Evolutionary conservation across 2,113 vertebrate species (phyloP), one percentile per base, ranked within the genome.

Genomic region (Callipepla californica): DNA sequence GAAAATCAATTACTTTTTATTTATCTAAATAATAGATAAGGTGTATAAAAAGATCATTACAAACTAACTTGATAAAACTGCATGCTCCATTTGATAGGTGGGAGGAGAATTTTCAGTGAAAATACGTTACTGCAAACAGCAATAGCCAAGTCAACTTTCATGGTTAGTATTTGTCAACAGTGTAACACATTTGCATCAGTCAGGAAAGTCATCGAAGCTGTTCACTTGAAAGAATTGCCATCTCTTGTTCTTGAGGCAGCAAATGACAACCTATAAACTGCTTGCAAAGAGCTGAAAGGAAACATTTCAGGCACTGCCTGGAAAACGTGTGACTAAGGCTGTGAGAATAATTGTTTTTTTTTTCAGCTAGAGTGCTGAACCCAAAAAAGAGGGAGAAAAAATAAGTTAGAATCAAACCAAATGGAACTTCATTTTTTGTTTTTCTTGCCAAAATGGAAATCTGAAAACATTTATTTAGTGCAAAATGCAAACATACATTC

Each of bases 401-500:
- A 95, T 74, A 91, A 94, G 92, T 96, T 92, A 90, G 90, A 96
- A 69, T 93, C 89, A 84, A 96, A 96, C 95, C 96, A 96, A 96
- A 96, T 96, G 96, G 93, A 93, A 96, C 90, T 96, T 96, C 19
- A 0, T 84, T 95, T 95, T 91, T 95, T 95, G 90, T 96, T 96
- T 96, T 96, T 96, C 92, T 76, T 96, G 95, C 95, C 96, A 96
- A 96, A 96, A 94, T 95, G 95, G 93, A 96, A 96, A 95, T 96
- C 88, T 96, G 95, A 96, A 96, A 96, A 96, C 96, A 96, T 96
- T 96, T 96, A 96, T 96, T 96, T 96, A 94, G 92, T 95, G 94
- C 86, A 96, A 96, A 96, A 96, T 95, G 96, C 96, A 96, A 96
- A 96, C 96, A 96, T 94, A 93, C 91, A 96, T 96, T 95, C 90